Conservation (phyloP, 2,113 vertebrate genomes). For the Toxostoma redivivum region DNA sequence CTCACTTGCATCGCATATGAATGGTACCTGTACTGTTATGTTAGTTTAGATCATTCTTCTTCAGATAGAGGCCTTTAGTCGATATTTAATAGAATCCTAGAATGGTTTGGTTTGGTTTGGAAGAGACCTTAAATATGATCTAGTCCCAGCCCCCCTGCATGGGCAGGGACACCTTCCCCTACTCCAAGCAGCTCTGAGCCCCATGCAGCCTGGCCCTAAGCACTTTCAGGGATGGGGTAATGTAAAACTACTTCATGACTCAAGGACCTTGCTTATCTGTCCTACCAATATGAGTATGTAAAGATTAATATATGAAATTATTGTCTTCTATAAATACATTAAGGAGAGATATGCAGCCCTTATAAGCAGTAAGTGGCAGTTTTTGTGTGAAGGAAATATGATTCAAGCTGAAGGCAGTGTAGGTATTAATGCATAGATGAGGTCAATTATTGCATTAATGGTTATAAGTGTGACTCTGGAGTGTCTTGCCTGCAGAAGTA, state of each 20-base stretch:
- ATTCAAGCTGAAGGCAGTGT: background rate
- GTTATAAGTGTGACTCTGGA: background rate
- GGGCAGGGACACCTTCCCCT: background rate
- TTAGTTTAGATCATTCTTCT: background rate
- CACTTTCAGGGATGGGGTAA: background rate
- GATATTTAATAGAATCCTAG: background rate
- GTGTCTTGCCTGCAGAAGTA: background rate
- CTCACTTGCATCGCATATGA: rapidly evolving
- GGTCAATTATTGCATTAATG: background rate
- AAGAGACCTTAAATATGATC: background rate
- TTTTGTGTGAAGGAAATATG: background rate
- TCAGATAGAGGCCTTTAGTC: background rate
- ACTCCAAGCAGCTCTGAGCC: background rate
- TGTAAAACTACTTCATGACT: background rate
- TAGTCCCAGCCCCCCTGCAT: background rate
- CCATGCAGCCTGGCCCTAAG: background rate
- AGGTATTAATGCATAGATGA: background rate
- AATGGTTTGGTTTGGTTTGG: background rate
- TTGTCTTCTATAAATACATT: background rate
- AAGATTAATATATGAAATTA: background rate
- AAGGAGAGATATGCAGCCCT: background rate
- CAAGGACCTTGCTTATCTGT: background rate
- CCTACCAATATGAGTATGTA: background rate
- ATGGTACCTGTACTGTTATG: background rate
- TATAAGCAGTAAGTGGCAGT: background rate